phyloP scores from a whole-genome alignment of 1,140 invertebrate genomes.

The Campoletis sonorensis region DNA sequence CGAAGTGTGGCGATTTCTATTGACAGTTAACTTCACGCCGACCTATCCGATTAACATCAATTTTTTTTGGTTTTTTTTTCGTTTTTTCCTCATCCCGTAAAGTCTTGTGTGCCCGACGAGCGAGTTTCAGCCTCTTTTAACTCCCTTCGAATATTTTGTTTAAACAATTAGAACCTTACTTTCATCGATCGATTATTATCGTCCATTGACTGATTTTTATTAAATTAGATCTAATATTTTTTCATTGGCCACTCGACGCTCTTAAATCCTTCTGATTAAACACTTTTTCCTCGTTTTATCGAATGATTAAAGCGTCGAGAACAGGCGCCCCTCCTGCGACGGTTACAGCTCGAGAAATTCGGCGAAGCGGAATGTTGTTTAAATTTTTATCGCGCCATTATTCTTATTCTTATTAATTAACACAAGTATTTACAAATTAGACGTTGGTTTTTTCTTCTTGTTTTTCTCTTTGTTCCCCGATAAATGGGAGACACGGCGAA shows the following conservation, averaged over 20 bases:
- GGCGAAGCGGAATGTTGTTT: conserved; percentile 17
- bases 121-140: neutral
- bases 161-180: conserved; percentile 43
- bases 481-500: conserved; percentile 21
- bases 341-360: conserved; percentile 4
- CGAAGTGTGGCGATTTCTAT: neutral
- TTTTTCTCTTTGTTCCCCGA: neutral
- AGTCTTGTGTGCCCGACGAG: conserved; percentile 31
- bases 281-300: neutral
- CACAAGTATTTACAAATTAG: conserved; percentile 38
- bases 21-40: neutral
- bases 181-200: conserved; percentile 41
- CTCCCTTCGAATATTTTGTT: conserved; percentile 19
- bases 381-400: neutral
- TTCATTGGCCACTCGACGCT: conserved; percentile 12
- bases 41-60: neutral
- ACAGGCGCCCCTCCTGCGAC: neutral
- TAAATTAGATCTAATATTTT: conserved; percentile 19
- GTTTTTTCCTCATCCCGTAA: neutral
- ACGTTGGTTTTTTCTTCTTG: neutral
- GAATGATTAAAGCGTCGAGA: neutral
- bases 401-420: neutral
- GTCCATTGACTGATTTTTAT: conserved; percentile 36
- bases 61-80: too few relatives aligned
- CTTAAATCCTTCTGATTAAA: neutral